Conservation (phyloP, 2,797 vertebrate species). For the Phrynocephalus guinanensis region DNA sequence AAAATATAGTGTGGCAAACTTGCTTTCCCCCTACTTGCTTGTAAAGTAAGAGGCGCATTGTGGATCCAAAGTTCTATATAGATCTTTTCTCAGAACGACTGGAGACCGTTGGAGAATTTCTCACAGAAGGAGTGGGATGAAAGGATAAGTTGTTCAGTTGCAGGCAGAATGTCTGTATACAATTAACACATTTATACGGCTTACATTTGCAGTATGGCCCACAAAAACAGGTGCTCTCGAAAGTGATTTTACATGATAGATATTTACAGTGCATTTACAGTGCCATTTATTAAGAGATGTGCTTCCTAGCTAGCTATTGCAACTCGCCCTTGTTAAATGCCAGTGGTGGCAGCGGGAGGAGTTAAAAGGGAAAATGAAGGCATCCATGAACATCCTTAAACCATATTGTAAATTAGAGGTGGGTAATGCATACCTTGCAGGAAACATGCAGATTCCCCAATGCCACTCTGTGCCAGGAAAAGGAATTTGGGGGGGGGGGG, state of each 20-base stretch:
- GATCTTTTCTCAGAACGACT: background rate
- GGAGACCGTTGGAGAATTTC: background rate
- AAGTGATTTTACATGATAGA: background rate
- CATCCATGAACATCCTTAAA: too few species aligned
- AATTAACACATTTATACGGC: background rate
- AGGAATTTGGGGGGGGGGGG: too few species aligned
- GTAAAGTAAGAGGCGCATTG: conserved; percentile 18
- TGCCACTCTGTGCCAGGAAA: too few species aligned
- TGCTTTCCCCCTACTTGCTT: conserved; percentile 1
- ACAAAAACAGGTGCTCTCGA: background rate
- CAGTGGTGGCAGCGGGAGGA: background rate
- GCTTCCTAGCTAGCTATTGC: background rate
- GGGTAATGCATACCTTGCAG: too few species aligned
- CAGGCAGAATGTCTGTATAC: background rate
- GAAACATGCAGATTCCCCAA: too few species aligned
- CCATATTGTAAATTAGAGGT: too few species aligned
- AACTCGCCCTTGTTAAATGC: too few species aligned
- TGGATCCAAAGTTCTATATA: background rate
- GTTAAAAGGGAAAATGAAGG: too few species aligned
- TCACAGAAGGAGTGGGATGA: background rate
- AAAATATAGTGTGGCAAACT: conserved; percentile 48
- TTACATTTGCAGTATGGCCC: background rate
- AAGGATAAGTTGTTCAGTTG: background rate
- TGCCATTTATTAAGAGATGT: background rate
- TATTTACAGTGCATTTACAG: background rate